A percentile compares a stretch with the other conserved stretches of the same genome.
These are phyloP conservation scores for Drosophila mettleri DNA, from an alignment of 2,888 invertebrate genomes.

Conservation along the genomic window DNA sequence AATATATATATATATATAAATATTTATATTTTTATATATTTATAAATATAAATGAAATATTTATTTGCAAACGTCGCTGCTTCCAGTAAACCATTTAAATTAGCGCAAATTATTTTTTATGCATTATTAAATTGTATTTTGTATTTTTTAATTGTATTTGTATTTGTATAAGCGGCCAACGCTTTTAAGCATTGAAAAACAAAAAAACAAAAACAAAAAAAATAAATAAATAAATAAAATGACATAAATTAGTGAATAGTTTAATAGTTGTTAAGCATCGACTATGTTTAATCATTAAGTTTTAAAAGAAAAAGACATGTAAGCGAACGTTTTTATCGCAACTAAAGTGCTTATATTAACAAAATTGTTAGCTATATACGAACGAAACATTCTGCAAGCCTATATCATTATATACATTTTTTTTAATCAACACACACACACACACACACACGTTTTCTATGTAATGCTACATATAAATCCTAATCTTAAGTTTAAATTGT, in stretches of 20 bases:
- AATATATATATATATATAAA: neutral
- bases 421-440: conserved; percentile 49
- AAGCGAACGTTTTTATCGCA: conserved; percentile 41
- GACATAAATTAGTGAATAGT: conserved; percentile 13
- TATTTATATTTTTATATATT: neutral
- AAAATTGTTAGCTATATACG: conserved; percentile 70
- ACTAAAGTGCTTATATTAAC: conserved; percentile 78
- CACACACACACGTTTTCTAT: conserved; percentile 40
- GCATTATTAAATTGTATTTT: conserved; percentile 38
- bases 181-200: conserved; percentile 33
- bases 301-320: conserved; percentile 20
- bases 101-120: conserved; percentile 74
- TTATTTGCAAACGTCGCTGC: conserved; percentile 60
- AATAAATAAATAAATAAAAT: conserved; percentile 19
- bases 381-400: conserved; percentile 55
- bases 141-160: conserved; percentile 39
- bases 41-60: conserved; percentile 6
- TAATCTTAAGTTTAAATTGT: conserved; percentile 73
- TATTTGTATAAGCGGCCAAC: conserved; percentile 43
- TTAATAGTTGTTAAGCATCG: conserved; percentile 37
- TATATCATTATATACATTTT: conserved; percentile 45
- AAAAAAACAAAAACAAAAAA: conserved; percentile 12
- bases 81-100: conserved; percentile 70
- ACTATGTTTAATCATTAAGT: conserved; percentile 60
- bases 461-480: conserved; percentile 57